phyloP scores from a whole-genome alignment of 2,888 invertebrate genomes.

The Acronicta psi region DNA sequence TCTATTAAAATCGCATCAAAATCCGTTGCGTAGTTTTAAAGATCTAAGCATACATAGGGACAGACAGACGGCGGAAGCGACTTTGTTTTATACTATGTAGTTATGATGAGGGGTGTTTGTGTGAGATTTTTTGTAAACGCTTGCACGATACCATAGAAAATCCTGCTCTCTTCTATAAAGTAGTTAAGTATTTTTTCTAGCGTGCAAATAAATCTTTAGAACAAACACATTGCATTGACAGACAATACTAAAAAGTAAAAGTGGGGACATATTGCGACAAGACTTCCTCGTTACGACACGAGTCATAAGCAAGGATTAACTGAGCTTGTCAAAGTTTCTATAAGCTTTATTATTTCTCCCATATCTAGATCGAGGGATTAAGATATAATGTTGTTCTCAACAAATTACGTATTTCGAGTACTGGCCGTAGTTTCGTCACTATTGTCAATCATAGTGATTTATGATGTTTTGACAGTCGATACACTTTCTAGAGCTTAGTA shows the following conservation, averaged over 20 bases:
- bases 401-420: conserved; percentile 25
- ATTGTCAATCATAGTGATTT: conserved; percentile 79
- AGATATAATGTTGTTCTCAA: conserved; percentile 35
- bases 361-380: conserved; percentile 45
- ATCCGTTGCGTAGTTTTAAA: too few relatives aligned
- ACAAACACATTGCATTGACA: too few relatives aligned
- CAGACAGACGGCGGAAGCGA: too few relatives aligned
- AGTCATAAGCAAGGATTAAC: conserved; percentile 34
- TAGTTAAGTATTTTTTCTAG: too few relatives aligned
- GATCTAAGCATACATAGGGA: too few relatives aligned
- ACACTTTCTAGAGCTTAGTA: conserved; percentile 69
- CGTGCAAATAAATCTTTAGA: conserved; percentile 5
- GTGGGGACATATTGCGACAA: conserved; percentile 14
- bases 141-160: too few relatives aligned
- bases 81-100: too few relatives aligned
- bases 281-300: conserved; percentile 37
- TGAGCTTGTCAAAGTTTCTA: conserved; percentile 25
- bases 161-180: too few relatives aligned
- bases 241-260: conserved; percentile 15
- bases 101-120: too few relatives aligned
- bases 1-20: too few relatives aligned
- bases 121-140: too few relatives aligned
- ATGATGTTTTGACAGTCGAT: conserved; percentile 64
- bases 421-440: conserved; percentile 68
- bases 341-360: conserved; percentile 29